Evolutionary conservation across 2,113 vertebrate species (phyloP).

Genomic region (Tragelaphus buxtoni): DNA sequence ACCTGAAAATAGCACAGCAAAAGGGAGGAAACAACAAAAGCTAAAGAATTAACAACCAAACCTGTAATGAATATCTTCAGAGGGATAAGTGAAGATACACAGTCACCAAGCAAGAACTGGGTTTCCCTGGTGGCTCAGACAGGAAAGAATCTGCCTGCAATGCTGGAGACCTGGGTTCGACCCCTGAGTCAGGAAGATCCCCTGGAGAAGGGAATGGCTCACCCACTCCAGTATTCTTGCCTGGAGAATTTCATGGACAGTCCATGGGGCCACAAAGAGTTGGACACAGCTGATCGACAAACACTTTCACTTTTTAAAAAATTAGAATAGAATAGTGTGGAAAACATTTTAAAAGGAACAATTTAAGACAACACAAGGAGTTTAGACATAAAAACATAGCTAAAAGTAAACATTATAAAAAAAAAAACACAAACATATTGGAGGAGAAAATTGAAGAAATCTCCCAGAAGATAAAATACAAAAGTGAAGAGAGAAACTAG

Average conservation of each 20-base stretch:
- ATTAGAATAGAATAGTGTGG: background rate
- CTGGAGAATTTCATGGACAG: background rate
- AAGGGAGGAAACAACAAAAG: background rate
- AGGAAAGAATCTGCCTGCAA: background rate
- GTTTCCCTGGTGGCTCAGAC: background rate
- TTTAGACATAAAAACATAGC: background rate
- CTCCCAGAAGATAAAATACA: background rate
- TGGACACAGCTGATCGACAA: background rate
- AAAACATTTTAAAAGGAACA: background rate
- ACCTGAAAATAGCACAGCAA: background rate
- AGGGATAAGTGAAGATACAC: background rate
- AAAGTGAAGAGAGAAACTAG: background rate
- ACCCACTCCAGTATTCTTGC: background rate
- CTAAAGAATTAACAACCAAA: background rate
- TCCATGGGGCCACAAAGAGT: background rate
- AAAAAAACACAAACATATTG: background rate
- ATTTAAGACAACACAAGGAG: background rate
- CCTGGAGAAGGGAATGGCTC: background rate
- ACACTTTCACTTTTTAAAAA: background rate
- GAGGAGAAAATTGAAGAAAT: background rate
- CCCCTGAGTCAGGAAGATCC: background rate
- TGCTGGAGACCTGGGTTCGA: fast-evolving
- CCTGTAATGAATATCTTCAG: background rate
- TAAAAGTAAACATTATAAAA: background rate
- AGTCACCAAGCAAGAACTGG: background rate